These are phyloP conservation scores for Pseudochirops corinnae DNA, from an alignment of 2,797 vertebrate genomes.

Conservation along the genomic window DNA sequence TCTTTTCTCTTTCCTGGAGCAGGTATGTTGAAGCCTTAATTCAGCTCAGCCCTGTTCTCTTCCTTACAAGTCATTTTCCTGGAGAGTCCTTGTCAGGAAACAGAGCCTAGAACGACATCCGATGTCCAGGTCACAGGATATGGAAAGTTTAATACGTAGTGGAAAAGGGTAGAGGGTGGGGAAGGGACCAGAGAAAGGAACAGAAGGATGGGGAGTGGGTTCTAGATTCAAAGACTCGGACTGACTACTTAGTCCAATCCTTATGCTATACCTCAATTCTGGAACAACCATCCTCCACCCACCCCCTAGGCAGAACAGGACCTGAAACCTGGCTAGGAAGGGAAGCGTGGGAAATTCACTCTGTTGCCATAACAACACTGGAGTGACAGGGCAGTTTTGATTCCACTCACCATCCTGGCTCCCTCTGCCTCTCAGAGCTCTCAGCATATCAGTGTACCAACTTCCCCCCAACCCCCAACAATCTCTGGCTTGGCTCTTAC, in stretches of 20 bases:
- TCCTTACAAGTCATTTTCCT: background rate
- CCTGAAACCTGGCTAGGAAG: background rate
- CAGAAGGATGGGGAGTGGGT: background rate
- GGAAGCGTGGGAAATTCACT: constrained; percentile 75
- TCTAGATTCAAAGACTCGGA: background rate
- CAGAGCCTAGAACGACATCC: background rate
- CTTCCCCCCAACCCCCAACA: background rate
- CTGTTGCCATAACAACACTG: constrained; percentile 67
- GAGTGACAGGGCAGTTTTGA: constrained; percentile 76
- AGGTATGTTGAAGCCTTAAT: background rate
- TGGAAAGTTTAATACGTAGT: background rate
- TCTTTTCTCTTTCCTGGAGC: background rate
- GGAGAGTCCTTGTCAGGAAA: background rate
- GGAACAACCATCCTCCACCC: background rate
- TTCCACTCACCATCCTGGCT: constrained; percentile 59
- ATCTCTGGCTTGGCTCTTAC: background rate
- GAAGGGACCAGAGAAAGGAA: background rate
- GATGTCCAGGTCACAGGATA: background rate
- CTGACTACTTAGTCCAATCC: background rate
- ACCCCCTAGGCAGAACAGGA: background rate
- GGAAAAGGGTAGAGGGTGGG: background rate
- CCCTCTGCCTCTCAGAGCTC: constrained; percentile 33
- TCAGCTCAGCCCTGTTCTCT: background rate
- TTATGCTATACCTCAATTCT: background rate
- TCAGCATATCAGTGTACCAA: background rate